phyloP scores from a whole-genome alignment of 2,888 invertebrate genomes.

The Dryomyza anilis region DNA sequence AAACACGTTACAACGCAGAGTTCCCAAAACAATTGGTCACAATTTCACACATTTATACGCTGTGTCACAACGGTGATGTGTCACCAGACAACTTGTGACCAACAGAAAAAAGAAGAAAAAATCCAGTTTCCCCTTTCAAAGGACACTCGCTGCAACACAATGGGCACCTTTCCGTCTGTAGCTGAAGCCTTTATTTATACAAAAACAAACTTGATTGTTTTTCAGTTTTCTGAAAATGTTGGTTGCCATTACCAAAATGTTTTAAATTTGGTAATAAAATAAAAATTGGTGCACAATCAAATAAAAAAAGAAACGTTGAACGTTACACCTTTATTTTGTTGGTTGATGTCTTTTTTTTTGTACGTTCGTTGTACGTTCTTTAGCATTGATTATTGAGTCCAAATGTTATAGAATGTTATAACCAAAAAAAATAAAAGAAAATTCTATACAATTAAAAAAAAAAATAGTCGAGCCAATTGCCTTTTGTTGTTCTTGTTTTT shows the following conservation, averaged over 20 bases:
- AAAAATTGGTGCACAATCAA: neutral
- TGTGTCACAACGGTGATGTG: conserved; percentile 1
- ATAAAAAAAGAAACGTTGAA: neutral
- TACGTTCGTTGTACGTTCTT: no score
- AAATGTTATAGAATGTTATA: no score
- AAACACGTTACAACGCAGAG: neutral
- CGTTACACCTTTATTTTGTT: conserved; percentile 3
- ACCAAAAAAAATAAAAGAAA: neutral
- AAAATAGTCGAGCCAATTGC: no score
- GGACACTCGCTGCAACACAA: conserved; percentile 5
- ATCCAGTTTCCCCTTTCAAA: conserved; percentile 10
- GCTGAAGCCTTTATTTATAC: conserved; percentile 22
- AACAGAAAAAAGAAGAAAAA: neutral
- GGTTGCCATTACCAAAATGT: neutral
- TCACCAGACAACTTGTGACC: neutral
- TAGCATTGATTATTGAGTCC: no score
- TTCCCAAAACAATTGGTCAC: conserved; percentile 35
- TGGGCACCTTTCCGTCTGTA: neutral
- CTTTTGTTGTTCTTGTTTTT: neutral
- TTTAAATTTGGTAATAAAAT: conserved; percentile 9
- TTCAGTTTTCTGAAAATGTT: conserved; percentile 2
- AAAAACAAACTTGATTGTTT: conserved; percentile 23
- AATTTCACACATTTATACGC: conserved; percentile 40
- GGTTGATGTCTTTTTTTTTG: no score
- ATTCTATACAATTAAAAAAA: neutral